Evolutionary conservation across 1,140 invertebrate genomes (phyloP).

Genomic region (Drosophila dunni): DNA sequence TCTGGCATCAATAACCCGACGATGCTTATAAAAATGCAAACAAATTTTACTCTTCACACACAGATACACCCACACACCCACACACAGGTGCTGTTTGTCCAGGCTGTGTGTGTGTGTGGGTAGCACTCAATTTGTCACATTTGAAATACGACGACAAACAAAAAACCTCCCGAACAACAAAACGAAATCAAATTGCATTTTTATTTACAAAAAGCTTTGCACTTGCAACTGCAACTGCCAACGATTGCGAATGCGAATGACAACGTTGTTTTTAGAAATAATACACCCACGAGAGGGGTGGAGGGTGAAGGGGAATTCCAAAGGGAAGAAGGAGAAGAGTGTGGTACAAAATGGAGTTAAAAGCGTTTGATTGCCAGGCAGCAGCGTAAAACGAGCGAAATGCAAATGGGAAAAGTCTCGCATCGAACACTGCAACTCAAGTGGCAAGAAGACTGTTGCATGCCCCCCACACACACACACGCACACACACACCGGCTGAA

Average conservation of each 20-base stretch:
- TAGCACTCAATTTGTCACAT: constrained; percentile 80
- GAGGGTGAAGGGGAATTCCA: background rate
- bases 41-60: constrained; percentile 60
- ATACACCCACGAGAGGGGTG: background rate
- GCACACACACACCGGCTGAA: background rate
- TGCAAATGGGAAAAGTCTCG: constrained; percentile 33
- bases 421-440: constrained; percentile 16
- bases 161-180: constrained; percentile 25
- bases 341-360: constrained; percentile 13
- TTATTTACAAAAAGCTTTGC: constrained; percentile 81
- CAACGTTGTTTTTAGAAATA: constrained; percentile 44
- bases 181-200: constrained; percentile 81
- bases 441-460: background rate
- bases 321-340: background rate
- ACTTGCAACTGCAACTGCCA: constrained; percentile 46
- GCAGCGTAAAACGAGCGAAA: constrained; percentile 1
- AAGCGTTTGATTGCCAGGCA: constrained; percentile 27
- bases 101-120: constrained; percentile 17
- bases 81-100: constrained; percentile 56
- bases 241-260: constrained; percentile 30
- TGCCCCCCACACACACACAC: background rate
- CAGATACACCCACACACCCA: constrained; percentile 15
- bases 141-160: constrained; percentile 76
- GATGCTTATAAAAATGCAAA: constrained; percentile 80
- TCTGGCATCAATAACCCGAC: constrained; percentile 59